These are phyloP conservation scores for Pherbina coryleti DNA, from an alignment of 2,888 invertebrate species.

Conservation along the genomic window DNA sequence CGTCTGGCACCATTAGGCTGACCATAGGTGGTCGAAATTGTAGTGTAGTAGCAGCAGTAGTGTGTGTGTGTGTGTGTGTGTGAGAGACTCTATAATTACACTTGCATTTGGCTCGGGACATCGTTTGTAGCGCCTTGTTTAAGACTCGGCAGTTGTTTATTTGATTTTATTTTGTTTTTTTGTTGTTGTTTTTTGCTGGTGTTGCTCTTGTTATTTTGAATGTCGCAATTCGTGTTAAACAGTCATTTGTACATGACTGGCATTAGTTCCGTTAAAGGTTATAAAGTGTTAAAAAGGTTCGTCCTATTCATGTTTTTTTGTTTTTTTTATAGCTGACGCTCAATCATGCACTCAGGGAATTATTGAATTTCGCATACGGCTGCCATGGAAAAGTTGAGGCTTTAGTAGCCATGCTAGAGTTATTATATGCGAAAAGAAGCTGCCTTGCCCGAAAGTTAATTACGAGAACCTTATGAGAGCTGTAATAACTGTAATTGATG, in stretches of 20 bases:
- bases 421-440: too few species aligned
- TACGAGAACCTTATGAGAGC: too few species aligned
- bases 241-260: conserved; percentile 59
- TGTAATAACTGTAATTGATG: too few species aligned
- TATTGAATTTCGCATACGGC: too few species aligned
- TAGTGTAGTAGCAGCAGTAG: not conserved
- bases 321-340: not conserved
- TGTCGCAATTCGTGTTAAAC: conserved; percentile 64
- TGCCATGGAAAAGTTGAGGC: too few species aligned
- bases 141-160: not conserved
- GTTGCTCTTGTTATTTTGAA: conserved; percentile 54
- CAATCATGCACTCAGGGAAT: too few species aligned
- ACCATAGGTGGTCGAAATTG: conserved; percentile 33
- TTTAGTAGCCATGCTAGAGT: too few species aligned
- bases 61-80: not conserved
- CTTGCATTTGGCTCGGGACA: not conserved
- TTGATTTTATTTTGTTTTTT: not conserved
- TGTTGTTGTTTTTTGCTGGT: not conserved
- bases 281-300: conserved; percentile 7
- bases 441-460: too few species aligned
- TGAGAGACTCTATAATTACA: not conserved
- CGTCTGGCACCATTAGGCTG: conserved; percentile 28
- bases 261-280: conserved; percentile 50
- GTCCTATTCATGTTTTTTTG: not conserved
- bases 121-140: not conserved